phyloP scores from a whole-genome alignment of 2,888 invertebrate species.

The Pristionchus mayeri region DNA sequence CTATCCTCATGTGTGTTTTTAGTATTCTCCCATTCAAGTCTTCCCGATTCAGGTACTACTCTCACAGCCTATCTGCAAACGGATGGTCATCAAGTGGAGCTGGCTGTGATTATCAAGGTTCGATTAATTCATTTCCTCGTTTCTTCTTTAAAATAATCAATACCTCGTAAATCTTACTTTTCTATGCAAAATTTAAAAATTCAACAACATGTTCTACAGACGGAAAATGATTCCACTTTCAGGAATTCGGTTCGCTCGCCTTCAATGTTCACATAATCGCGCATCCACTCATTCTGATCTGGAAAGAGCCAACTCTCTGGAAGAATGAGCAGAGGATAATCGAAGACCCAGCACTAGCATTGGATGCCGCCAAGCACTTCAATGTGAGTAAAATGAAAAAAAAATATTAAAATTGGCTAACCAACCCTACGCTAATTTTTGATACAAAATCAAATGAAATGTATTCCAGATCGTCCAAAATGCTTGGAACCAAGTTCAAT shows the following conservation, averaged over 20 bases:
- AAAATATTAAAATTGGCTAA: no score
- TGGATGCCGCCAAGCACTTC: neutral
- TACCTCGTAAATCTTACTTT: neutral
- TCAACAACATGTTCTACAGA: neutral
- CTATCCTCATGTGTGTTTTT: no score
- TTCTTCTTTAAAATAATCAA: neutral
- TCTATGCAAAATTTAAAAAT: no score
- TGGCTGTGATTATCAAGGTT: constrained; percentile 30
- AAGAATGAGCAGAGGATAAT: neutral
- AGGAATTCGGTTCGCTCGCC: constrained; percentile 2
- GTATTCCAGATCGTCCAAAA: constrained; percentile 8
- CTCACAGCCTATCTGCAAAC: constrained; percentile 28
- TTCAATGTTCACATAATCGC: constrained; percentile 32
- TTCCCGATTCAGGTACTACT: neutral
- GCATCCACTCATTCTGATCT: neutral
- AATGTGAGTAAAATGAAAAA: neutral
- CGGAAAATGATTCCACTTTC: no score
- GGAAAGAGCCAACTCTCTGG: constrained; percentile 30
- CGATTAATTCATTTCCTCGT: no score
- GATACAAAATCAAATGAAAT: neutral
- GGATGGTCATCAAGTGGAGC: neutral
- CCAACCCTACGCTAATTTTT: no score
- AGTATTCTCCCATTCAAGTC: no score
- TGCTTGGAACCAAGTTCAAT: neutral
- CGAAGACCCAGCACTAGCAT: neutral